Evolutionary conservation across 1,140 invertebrate genomes (phyloP), one percentile per base, ranked within the genome.

Genomic region (Proales similis): DNA sequence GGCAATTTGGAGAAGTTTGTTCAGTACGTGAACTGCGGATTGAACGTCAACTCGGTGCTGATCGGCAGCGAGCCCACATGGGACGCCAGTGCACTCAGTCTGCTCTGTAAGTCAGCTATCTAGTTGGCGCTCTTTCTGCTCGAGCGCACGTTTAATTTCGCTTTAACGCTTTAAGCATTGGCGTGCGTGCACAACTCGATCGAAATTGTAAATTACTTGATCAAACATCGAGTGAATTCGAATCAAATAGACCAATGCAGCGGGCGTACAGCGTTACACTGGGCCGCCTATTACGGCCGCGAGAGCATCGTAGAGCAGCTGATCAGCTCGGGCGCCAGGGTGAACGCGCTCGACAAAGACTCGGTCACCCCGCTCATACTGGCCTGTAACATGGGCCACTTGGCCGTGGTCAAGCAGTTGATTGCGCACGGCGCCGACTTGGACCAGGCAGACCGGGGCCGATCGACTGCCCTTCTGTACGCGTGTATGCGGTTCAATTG

Each of bases 191-290:
- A 24, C 14, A 42, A 42, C 22, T 57, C 51, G 3, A 39, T 29
- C 12, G 30, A 42, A 42, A 57, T 57, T 26, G 51, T 57, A 29
- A 27, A 30, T 3, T 57, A 57, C 24, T 36, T 67, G 19, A 42
- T 67, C 14, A 38, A 45, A 9, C 26, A 46, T n/a, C 48, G 53
- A 17, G 71, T 70, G 12, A 46, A 67, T 30, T 53, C 68, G 6
- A 66, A 68, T 43, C 51, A 57, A 57, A 46, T 71, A 2, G 68
- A 69, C 43, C 73, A 74, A 62, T 72, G 72, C 63, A 74, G 73
- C 64, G 68, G 68, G n/a, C 72, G 72, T 0, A 72, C 71, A 11
- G 71, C 72, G 11, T 63, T 74, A 3, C 69, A 74, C 48, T 74
- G 72, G 72, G 71, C 72, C 0, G 68, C 72, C 12, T 64, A 70